Percentiles rank a stretch among this genome's conserved stretches.
These are phyloP conservation scores for Timandra comae DNA, from an alignment of 2,888 invertebrate species.

Conservation along the genomic window DNA sequence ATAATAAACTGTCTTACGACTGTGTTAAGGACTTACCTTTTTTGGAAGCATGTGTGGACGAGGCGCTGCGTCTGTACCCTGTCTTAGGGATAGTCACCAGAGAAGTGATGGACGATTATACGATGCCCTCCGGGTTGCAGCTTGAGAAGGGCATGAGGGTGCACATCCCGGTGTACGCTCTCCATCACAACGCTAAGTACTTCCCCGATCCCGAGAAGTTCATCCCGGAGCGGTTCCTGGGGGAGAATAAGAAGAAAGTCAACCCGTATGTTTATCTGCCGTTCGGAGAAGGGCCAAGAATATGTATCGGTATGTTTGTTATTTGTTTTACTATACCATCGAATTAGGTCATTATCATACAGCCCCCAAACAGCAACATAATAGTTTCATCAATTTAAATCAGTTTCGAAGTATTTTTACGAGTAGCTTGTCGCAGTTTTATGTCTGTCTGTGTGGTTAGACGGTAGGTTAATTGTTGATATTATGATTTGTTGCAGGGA, in stretches of 20 bases:
- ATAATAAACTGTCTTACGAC: constrained; percentile 34
- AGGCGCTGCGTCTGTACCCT: constrained; percentile 48
- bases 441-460: too few relatives aligned
- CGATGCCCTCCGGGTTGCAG: constrained; percentile 37
- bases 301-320: constrained; percentile 49
- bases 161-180: constrained; percentile 46
- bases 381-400: too few relatives aligned
- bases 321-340: too few relatives aligned
- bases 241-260: constrained; percentile 34
- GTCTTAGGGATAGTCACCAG: constrained; percentile 41
- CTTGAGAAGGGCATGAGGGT: constrained; percentile 45
- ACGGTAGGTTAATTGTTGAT: too few relatives aligned
- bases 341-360: too few relatives aligned
- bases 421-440: too few relatives aligned
- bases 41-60: constrained; percentile 41
- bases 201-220: constrained; percentile 49
- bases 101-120: constrained; percentile 46
- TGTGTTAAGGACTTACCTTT: constrained; percentile 36
- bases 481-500: too few relatives aligned
- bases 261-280: constrained; percentile 49
- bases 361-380: too few relatives aligned
- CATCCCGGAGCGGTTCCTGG: constrained; percentile 47
- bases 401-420: too few relatives aligned
- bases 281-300: constrained; percentile 55
- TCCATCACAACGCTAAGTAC: constrained; percentile 42